These are phyloP conservation scores for Lasioglossum zephyrum DNA, from an alignment of 2,888 invertebrate genomes.

Conservation along the genomic window DNA sequence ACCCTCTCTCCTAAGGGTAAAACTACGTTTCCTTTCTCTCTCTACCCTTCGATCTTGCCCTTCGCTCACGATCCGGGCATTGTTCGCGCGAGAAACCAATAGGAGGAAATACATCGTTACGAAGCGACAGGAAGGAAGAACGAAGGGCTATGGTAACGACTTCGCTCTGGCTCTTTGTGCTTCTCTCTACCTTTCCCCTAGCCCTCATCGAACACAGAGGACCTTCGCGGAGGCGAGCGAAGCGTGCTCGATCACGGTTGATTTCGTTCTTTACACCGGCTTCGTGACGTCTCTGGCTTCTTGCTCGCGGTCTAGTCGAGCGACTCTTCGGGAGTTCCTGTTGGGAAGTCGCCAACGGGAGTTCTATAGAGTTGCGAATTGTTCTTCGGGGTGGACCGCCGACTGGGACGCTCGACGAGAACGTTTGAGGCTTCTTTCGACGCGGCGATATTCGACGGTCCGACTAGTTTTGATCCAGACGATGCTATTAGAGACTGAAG, in stretches of 20 bases:
- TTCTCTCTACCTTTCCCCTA: neutral
- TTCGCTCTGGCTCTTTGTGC: slow-evolving; percentile 64
- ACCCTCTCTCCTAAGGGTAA: slow-evolving; percentile 43
- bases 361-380: slow-evolving; percentile 20
- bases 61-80: slow-evolving; percentile 63
- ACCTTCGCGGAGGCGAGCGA: slow-evolving; percentile 11
- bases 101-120: slow-evolving; percentile 81
- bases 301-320: slow-evolving; percentile 12
- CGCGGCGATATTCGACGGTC: neutral
- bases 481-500: neutral
- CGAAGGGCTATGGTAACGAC: slow-evolving; percentile 72
- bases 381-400: neutral
- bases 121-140: slow-evolving; percentile 74
- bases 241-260: slow-evolving; percentile 69
- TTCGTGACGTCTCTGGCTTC: slow-evolving; percentile 25
- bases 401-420: neutral
- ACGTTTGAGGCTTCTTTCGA: slow-evolving; percentile 7
- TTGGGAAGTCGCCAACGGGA: slow-evolving; percentile 13
- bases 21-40: slow-evolving; percentile 2
- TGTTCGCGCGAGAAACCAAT: slow-evolving; percentile 79
- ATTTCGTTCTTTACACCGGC: slow-evolving; percentile 65
- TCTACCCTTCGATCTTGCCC: slow-evolving; percentile 14
- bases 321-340: slow-evolving; percentile 29
- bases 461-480: neutral
- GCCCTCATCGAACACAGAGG: slow-evolving; percentile 30